Base-by-base conservation (phyloP, 2,113 vertebrate genomes). In the Catagonus wagneri region DNA sequence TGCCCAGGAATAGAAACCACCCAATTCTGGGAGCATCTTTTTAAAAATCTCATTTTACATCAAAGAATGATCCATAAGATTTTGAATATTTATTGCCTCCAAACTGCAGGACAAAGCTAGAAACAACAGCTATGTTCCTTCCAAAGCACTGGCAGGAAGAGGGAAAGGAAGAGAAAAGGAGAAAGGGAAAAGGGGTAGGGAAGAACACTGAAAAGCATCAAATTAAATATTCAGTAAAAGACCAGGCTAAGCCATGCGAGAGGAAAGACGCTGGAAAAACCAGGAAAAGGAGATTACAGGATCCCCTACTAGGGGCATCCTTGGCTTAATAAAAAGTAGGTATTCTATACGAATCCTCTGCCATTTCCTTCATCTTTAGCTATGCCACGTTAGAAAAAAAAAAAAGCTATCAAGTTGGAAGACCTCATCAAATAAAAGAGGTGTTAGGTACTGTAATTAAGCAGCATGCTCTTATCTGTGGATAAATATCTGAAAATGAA, bases 151-250 rank as follows among this genome's bases (percentile, higher is more conserved):
- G 83, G 93, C 86, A 94, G 87, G 66, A 97, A 96, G 85, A 94
- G 61, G 83, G 69, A 23, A 23, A 92, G 66, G 83, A 98, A 96
- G 96, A 97, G 86, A 96, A 97, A 75, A 96, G 83, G 86, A 93
- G 87, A 95, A 97, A 65, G 34, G 83, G 56, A 60, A 84, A 83
- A 88, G 65, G 93, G 75, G 91, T 25, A 96, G 97, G 94, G 25
- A 94, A 97, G 25, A 94, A 97, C 98, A 98, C 60, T 68, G 93
- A 97, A 95, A 97, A 97, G 97, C 97, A 95, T 90, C 72, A 97
- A 98, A 96, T 96, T 94, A 98, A 11, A 80, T 86, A 79, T 34
- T 96, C 56, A 83, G 80, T 93, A 96, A 96, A 97, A 97, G 96
- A 97, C 71, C 22, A 13, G 91, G 93, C 90, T 96, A 98, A 98